Evolutionary conservation across 1,140 invertebrate species (phyloP).

Genomic region (Psilanteris sp.): DNA sequence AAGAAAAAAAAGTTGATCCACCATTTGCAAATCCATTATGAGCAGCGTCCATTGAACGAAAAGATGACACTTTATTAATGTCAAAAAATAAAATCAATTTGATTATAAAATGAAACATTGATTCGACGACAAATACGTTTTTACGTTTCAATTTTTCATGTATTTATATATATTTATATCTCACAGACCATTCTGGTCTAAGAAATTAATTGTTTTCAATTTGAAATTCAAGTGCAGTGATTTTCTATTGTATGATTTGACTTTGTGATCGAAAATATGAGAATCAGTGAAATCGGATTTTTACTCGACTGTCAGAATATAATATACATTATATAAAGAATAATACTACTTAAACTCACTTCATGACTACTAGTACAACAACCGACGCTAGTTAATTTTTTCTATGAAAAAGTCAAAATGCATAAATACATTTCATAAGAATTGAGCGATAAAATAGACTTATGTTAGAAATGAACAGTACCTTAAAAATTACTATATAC

Average conservation of each 20-base stretch:
- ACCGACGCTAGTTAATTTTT: constrained; percentile 10
- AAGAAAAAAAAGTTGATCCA: constrained; percentile 53
- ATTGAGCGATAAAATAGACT: constrained; percentile 54
- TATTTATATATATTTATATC: too few relatives aligned
- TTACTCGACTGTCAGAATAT: too few relatives aligned
- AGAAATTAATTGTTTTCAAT: too few relatives aligned
- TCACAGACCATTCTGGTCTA: too few relatives aligned
- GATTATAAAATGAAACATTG: too few relatives aligned
- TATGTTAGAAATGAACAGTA: constrained; percentile 57
- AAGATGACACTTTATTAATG: constrained; percentile 70
- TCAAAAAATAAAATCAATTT: constrained; percentile 3
- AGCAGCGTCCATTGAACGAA: constrained; percentile 76
- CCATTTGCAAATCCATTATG: constrained; percentile 58
- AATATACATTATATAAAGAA: too few relatives aligned
- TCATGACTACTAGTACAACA: constrained; percentile 8
- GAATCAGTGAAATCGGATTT: too few relatives aligned
- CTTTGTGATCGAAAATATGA: too few relatives aligned
- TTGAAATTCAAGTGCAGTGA: too few relatives aligned
- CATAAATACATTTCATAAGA: constrained; percentile 43
- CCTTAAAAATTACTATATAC: constrained; percentile 74
- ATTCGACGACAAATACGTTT: too few relatives aligned
- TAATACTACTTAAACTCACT: constrained; percentile 8
- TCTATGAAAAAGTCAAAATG: neutral
- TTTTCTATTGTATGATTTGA: too few relatives aligned
- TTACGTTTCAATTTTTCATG: too few relatives aligned